Conservation (phyloP, 2,888 invertebrate species). For the Drosophila paracracens region DNA sequence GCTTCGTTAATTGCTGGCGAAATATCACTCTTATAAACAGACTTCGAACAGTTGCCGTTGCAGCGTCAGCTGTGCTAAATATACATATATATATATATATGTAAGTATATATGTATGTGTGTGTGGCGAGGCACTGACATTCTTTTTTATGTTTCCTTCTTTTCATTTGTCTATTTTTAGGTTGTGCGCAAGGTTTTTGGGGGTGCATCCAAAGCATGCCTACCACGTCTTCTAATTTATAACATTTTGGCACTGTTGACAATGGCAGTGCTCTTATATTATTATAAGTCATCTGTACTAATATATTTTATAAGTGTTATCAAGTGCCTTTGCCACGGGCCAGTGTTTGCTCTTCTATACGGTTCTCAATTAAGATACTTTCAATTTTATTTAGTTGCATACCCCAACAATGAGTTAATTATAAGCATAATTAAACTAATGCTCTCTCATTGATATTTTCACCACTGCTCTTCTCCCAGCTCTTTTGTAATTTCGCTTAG, state of each 20-base stretch:
- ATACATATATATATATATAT: not conserved
- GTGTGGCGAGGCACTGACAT: not conserved
- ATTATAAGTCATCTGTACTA: too few relatives aligned
- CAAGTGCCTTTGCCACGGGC: not conserved
- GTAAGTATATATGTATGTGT: not conserved
- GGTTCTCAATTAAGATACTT: not conserved
- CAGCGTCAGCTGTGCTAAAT: slow-evolving; percentile 24
- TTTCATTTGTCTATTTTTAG: slow-evolving; percentile 9
- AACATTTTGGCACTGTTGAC: not conserved
- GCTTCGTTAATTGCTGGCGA: slow-evolving; percentile 36
- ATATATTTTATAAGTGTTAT: too few relatives aligned
- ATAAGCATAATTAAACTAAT: not conserved
- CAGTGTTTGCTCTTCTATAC: not conserved
- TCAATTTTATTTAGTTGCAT: not conserved
- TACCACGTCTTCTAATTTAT: not conserved
- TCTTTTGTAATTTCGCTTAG: not conserved
- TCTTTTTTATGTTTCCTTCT: slow-evolving; percentile 2
- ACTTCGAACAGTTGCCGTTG: slow-evolving; percentile 11
- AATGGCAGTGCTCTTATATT: not conserved
- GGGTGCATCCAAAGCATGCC: slow-evolving; percentile 6
- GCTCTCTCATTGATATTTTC: not conserved
- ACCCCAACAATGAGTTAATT: not conserved
- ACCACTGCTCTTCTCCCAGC: not conserved
- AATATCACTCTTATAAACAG: slow-evolving; percentile 46
- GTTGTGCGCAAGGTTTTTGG: slow-evolving; percentile 1